phyloP scores from a whole-genome alignment of 2,888 invertebrate genomes.

The Labia minor region DNA sequence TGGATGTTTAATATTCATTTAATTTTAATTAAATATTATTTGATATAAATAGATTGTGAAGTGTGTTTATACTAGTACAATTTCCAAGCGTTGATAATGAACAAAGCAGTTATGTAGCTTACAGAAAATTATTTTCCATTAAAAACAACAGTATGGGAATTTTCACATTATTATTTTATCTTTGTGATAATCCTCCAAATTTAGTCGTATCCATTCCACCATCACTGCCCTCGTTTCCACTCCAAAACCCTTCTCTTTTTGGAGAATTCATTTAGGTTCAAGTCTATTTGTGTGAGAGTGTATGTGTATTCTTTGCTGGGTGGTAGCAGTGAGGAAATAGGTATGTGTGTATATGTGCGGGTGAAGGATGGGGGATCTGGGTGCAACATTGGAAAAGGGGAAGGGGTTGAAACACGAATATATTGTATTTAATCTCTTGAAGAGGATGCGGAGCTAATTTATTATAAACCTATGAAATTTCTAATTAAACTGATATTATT shows the following conservation, averaged over 20 bases:
- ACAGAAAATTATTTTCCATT: neutral
- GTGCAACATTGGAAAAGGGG: too few relatives aligned
- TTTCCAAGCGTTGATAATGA: neutral
- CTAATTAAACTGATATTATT: constrained; percentile 13
- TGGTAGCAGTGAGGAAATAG: neutral
- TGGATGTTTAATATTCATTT: constrained; percentile 3
- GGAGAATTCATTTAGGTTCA: neutral
- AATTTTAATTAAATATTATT: constrained; percentile 13
- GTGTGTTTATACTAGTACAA: neutral
- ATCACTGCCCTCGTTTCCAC: constrained; percentile 1
- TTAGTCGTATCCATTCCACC: neutral
- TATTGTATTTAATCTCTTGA: constrained; percentile 5
- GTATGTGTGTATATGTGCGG: too few relatives aligned
- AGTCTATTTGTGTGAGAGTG: neutral
- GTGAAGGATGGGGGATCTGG: neutral
- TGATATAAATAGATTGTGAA: neutral
- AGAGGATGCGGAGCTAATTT: neutral
- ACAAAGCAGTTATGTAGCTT: constrained; percentile 3
- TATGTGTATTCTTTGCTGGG: neutral
- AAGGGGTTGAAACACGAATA: too few relatives aligned
- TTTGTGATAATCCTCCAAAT: constrained; percentile 7
- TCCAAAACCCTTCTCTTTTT: neutral
- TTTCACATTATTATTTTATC: constrained; percentile 13
- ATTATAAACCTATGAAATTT: constrained; percentile 13
- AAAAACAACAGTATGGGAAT: constrained; percentile 13